phyloP scores from a whole-genome alignment of 2,113 vertebrate species.

The Nerophis lumbriciformis region DNA sequence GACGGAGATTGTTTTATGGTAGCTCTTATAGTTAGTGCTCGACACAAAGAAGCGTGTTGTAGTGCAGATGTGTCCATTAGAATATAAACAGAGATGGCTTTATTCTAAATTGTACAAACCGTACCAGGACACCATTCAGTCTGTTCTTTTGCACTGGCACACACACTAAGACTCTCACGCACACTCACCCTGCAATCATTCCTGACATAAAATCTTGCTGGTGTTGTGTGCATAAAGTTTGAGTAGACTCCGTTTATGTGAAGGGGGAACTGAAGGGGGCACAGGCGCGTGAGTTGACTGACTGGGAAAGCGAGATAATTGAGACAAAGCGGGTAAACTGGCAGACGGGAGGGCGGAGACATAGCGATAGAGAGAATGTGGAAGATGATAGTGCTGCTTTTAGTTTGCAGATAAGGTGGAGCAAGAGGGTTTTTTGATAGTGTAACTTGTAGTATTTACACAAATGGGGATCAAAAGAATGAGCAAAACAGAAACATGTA shows the following conservation, averaged over 20 bases:
- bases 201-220: background rate
- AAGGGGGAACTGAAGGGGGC: slow-evolving; percentile 4
- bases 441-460: background rate
- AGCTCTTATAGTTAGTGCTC: background rate
- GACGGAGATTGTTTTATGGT: background rate
- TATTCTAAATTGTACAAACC: slow-evolving; percentile 37
- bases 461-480: slow-evolving; percentile 1
- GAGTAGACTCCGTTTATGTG: slow-evolving; percentile 18
- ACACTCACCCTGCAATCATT: background rate
- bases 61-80: too few relatives aligned
- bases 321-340: slow-evolving; percentile 24
- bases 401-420: slow-evolving; percentile 21
- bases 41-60: slow-evolving; percentile 1
- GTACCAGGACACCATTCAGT: slow-evolving; percentile 59
- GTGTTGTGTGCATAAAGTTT: slow-evolving; percentile 1
- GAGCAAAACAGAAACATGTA: slow-evolving; percentile 34
- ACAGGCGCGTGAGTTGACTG: slow-evolving; percentile 5
- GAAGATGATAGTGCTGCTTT: slow-evolving; percentile 33
- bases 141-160: background rate
- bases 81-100: slow-evolving; percentile 8
- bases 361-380: slow-evolving; percentile 19
- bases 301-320: slow-evolving; percentile 37
- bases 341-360: slow-evolving; percentile 29
- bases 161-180: slow-evolving; percentile 12
- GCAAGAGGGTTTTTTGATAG: background rate